phyloP scores from a whole-genome alignment of 1,140 invertebrate genomes.

The Zaprionus gabonicus region DNA sequence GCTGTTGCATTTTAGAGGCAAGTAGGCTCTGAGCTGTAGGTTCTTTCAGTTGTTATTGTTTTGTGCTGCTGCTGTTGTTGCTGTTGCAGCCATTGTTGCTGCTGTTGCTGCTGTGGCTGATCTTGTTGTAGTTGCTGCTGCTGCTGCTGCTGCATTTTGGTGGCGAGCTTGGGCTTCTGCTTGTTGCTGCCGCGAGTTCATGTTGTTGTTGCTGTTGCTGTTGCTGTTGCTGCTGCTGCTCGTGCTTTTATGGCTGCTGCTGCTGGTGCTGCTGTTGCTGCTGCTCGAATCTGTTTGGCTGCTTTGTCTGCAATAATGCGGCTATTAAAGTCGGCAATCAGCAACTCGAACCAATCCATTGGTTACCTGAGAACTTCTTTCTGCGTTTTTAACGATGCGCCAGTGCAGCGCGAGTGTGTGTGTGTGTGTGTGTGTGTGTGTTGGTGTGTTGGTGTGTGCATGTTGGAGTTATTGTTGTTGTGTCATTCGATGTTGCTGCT shows the following conservation, averaged over 20 bases:
- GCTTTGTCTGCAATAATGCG: conserved; percentile 67
- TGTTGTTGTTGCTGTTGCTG: conserved; percentile 5
- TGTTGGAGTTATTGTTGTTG: background rate
- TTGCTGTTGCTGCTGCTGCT: background rate
- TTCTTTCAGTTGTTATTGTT: background rate
- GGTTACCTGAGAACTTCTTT: conserved; percentile 62
- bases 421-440: conserved; percentile 7
- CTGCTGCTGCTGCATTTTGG: conserved; percentile 13
- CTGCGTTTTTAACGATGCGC: conserved; percentile 32
- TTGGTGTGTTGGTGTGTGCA: background rate
- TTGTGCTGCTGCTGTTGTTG: background rate
- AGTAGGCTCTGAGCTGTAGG: background rate
- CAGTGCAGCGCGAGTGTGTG: background rate
- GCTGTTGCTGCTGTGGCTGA: background rate
- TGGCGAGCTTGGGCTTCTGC: conserved; percentile 1
- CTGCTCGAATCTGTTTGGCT: conserved; percentile 69
- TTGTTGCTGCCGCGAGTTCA: conserved; percentile 49
- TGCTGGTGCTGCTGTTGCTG: conserved; percentile 34
- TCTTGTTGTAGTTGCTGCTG: conserved; percentile 1
- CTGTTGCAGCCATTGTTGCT: background rate
- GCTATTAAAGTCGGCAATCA: conserved; percentile 76
- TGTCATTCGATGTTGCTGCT: conserved; percentile 17
- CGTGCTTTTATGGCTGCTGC: conserved; percentile 60
- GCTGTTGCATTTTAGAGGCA: background rate
- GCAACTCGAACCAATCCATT: conserved; percentile 74